These are phyloP conservation scores for Pachypanchax playfairii DNA, from an alignment of 2,113 vertebrate species.

Conservation along the genomic window DNA sequence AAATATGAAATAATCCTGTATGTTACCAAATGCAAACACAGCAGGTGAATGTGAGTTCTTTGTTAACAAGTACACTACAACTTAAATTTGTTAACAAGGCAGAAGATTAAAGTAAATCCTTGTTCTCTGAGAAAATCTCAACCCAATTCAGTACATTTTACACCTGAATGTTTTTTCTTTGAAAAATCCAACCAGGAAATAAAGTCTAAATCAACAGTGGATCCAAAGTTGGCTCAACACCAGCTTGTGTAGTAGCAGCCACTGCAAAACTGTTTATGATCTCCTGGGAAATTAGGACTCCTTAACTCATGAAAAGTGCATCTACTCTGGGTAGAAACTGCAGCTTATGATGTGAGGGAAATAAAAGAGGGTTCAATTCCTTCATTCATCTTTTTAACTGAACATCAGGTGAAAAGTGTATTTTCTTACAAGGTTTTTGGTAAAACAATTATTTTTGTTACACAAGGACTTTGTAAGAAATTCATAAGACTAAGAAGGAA, in stretches of 20 bases:
- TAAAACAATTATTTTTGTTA: no score
- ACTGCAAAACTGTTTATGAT: background rate
- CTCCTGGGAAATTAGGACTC: background rate
- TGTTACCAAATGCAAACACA: background rate
- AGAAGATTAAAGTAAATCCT: background rate
- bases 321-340: background rate
- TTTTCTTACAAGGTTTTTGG: no score
- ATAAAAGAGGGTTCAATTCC: no score
- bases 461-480: no score
- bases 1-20: background rate
- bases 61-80: background rate
- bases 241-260: background rate
- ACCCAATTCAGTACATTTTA: background rate
- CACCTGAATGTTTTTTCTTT: background rate
- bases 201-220: background rate
- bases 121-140: background rate
- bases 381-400: background rate
- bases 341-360: no score
- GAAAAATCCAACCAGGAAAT: background rate
- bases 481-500: no score
- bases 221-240: background rate
- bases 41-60: background rate
- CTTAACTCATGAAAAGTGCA: background rate
- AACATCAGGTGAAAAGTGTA: background rate
- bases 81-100: background rate